These are phyloP conservation scores for Trichonephila inaurata DNA, from an alignment of 1,140 invertebrate species.

Conservation along the genomic window DNA sequence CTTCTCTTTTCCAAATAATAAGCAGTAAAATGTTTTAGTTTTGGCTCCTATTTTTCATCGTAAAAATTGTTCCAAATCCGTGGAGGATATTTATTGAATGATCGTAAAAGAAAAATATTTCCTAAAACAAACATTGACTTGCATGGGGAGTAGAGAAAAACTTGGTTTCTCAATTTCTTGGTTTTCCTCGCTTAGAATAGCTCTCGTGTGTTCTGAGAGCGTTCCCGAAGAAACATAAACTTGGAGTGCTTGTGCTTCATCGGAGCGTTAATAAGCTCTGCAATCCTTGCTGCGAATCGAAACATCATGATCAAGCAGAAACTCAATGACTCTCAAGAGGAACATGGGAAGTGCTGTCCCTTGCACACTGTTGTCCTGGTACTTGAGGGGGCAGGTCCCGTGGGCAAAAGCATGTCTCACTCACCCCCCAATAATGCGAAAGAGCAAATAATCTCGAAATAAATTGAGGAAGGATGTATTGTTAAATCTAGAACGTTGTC, in stretches of 20 bases:
- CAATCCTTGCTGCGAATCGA: conserved; percentile 22
- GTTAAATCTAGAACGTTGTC: not conserved
- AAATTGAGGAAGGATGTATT: not conserved
- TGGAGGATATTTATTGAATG: not conserved
- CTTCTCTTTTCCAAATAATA: not conserved
- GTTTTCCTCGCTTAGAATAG: conserved; percentile 8
- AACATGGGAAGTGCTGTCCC: conserved; percentile 2
- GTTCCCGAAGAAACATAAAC: not conserved
- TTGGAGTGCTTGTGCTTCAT: not conserved
- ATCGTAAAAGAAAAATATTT: not conserved
- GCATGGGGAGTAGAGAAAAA: not conserved
- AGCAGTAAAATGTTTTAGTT: not conserved
- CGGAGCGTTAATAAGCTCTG: conserved; percentile 38
- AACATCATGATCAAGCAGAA: conserved; percentile 17
- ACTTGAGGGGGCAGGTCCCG: not conserved
- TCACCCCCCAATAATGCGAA: not conserved
- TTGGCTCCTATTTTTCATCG: not conserved
- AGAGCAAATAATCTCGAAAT: conserved; percentile 14
- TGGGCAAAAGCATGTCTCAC: not conserved
- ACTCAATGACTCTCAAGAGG: conserved; percentile 28
- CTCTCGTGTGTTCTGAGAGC: not conserved
- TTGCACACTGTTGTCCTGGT: not conserved
- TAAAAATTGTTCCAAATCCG: not conserved
- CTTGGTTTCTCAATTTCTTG: not conserved
- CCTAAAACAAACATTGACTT: conserved; percentile 11